A percentile compares a stretch with the other conserved stretches of the same genome.
phyloP scores from a whole-genome alignment of 2,797 vertebrate genomes.

The Xenentodon cancila region DNA sequence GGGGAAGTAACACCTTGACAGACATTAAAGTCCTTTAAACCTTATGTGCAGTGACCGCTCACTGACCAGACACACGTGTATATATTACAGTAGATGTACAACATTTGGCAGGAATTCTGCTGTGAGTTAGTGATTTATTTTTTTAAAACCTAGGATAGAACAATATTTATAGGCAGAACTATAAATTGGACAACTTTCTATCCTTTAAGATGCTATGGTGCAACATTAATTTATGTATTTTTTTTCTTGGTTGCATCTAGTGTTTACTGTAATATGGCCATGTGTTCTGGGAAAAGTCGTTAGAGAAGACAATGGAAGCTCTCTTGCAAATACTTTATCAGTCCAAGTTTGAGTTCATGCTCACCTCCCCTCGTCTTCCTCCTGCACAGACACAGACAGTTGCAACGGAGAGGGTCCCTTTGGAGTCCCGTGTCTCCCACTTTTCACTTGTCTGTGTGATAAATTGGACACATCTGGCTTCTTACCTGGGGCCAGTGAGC shows the following conservation, averaged over 20 bases:
- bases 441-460: conserved; percentile 63
- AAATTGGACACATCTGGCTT: conserved; percentile 67
- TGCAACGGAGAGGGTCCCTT: conserved; percentile 16
- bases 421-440: conserved; percentile 44
- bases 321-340: conserved; percentile 18
- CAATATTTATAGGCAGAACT: too few relatives aligned
- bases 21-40: background rate
- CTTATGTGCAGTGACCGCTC: conserved; percentile 4
- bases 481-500: conserved; percentile 35
- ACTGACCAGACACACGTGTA: background rate
- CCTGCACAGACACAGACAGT: conserved; percentile 8
- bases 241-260: too few relatives aligned
- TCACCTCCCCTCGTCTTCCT: background rate
- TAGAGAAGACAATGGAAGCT: too few relatives aligned
- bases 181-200: too few relatives aligned
- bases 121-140: too few relatives aligned
- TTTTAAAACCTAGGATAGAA: too few relatives aligned
- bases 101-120: too few relatives aligned
- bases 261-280: too few relatives aligned
- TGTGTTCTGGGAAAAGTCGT: too few relatives aligned
- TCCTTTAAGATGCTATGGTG: too few relatives aligned
- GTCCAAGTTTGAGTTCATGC: background rate
- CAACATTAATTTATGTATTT: too few relatives aligned
- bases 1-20: conserved; percentile 15
- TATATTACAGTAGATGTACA: too few relatives aligned